Evolutionary conservation across 2,797 vertebrate genomes (phyloP), one percentile per base, ranked within the genome.

Genomic region (Neosalanx taihuensis): DNA sequence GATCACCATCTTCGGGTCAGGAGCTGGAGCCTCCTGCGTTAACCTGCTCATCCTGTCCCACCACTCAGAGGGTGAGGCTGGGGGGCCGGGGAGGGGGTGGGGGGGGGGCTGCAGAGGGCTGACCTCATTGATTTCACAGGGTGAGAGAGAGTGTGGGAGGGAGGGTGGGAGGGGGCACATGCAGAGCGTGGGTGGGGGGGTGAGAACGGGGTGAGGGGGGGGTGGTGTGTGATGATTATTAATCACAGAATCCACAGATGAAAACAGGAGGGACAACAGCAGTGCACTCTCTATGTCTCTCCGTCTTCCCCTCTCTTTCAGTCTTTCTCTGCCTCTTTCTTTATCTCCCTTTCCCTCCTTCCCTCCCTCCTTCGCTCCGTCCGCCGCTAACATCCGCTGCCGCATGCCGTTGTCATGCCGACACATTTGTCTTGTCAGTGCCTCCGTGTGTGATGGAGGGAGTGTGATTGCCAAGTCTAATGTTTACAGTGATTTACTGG

Each of bases 1-100:
- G 93, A 98, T 99, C 91, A 99, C 97, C 84, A 96, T 99, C 90
- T 99, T 99, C 93, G 97, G 97, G 93, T 99, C 97, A 2, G 97
- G 97, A 63, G 97, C 97, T 33, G 97, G 97, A 37, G 96, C 97
- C 61, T 96, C 97, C 75, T 98, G 96, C 83, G 96, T 99, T 91
- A 99, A 98, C 93, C 95, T 99, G 17, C 95, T 99, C 91, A 99
- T 97, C 92, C 94, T 99, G 87, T 99, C 97, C 87, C 97, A 99
- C 94, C 97, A 98, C 94, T 98, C 97, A 75, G 97, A 99, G 93
- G 97, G 97, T 98, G 91, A 94, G 84, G 15, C 53, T 6, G 18
- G 10, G 56, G 2, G 18, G 23, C 23, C 23, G 23, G 23, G 23
- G 23, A n/a, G n/a, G n/a, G n/a, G 51, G 51, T 0, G 1, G 37